Percentiles rank a stretch among this genome's conserved stretches.
Conservation (phyloP, 2,113 vertebrate genomes). For the Siphamia tubifer region DNA sequence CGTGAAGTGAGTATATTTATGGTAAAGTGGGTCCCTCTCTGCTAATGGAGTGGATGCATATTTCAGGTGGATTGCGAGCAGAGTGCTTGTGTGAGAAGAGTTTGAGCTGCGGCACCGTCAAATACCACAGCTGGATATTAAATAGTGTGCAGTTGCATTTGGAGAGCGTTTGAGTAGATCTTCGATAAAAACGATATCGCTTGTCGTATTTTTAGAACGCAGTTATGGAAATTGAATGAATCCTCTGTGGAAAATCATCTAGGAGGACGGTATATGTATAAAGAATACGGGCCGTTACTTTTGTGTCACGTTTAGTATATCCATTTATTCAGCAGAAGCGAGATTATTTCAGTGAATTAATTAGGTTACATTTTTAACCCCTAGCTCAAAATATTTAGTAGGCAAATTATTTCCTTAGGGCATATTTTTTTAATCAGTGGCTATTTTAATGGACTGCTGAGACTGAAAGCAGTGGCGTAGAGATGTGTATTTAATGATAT, state of each 20-base stretch:
- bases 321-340: constrained; percentile 5
- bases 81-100: constrained; percentile 7
- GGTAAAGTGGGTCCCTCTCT: constrained; percentile 36
- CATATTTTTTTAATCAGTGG: constrained; percentile 36
- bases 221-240: background rate
- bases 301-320: background rate
- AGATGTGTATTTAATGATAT: constrained; percentile 6
- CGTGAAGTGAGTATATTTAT: constrained; percentile 52
- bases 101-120: background rate
- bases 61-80: constrained; percentile 40
- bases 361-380: constrained; percentile 46
- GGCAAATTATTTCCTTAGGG: constrained; percentile 49
- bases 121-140: constrained; percentile 15
- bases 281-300: background rate
- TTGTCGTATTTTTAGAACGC: background rate
- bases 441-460: constrained; percentile 31
- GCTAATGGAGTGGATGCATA: constrained; percentile 37
- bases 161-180: background rate
- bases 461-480: background rate
- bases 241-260: background rate
- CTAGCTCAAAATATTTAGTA: constrained; percentile 49
- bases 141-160: background rate
- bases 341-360: constrained; percentile 33
- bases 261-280: no score
- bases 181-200: background rate